phyloP scores from a whole-genome alignment of 2,888 invertebrate species.

The Steinernema scapterisci region DNA sequence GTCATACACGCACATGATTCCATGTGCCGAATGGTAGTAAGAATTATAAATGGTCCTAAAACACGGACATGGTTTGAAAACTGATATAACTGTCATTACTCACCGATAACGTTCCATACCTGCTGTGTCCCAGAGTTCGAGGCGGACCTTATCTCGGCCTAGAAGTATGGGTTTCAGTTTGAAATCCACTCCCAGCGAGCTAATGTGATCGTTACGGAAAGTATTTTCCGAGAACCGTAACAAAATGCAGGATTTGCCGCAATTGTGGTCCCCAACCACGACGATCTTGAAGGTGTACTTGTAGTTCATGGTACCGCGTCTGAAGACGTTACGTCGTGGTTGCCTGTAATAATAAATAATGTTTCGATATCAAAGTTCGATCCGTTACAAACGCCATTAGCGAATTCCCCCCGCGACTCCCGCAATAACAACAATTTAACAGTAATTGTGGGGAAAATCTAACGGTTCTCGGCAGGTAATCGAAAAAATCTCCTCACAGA shows the following conservation, averaged over 20 bases:
- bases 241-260: conserved; percentile 67
- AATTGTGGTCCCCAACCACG: conserved; percentile 66
- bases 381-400: no score
- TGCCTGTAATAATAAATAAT: no score
- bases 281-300: conserved; percentile 67
- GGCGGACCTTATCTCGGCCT: conserved; percentile 62
- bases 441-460: no score
- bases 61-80: neutral
- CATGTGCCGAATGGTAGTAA: conserved; percentile 68
- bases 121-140: conserved; percentile 64
- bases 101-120: conserved; percentile 64
- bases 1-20: conserved; percentile 68
- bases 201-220: conserved; percentile 61
- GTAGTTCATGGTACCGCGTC: conserved; percentile 59
- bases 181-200: conserved; percentile 67
- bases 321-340: neutral
- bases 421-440: no score
- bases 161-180: conserved; percentile 68
- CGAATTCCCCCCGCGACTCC: no score
- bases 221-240: conserved; percentile 66
- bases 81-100: neutral
- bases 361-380: no score
- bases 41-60: conserved; percentile 67
- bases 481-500: no score
- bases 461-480: no score